A percentile compares a stretch with the other conserved stretches of the same genome.
These are phyloP conservation scores for Hyles lineata DNA, from an alignment of 2,888 invertebrate species.

Conservation along the genomic window DNA sequence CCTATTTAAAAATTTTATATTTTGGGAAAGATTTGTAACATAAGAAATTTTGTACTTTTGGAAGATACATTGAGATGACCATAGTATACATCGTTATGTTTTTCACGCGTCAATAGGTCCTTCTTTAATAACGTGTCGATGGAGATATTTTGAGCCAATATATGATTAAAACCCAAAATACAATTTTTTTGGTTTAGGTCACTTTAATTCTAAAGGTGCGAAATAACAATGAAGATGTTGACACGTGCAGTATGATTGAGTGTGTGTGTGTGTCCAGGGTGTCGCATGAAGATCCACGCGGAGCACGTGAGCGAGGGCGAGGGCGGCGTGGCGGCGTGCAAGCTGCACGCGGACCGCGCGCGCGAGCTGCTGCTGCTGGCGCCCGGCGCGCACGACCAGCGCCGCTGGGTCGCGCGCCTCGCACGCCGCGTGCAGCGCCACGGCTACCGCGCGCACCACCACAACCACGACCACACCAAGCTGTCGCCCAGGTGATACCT, in stretches of 20 bases:
- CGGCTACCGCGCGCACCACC: constrained; percentile 94
- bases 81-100: too few species aligned
- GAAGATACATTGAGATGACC: too few species aligned
- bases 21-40: too few species aligned
- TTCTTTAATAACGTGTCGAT: too few species aligned
- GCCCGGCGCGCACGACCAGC: constrained; percentile 93
- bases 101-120: too few species aligned
- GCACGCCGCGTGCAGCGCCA: constrained; percentile 96
- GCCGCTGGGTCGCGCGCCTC: constrained; percentile 95
- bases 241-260: background rate
- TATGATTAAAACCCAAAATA: too few species aligned
- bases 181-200: too few species aligned
- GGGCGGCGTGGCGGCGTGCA: constrained; percentile 95
- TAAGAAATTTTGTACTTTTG: too few species aligned
- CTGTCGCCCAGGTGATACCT: constrained; percentile 65
- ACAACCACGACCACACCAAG: constrained; percentile 72
- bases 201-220: too few species aligned
- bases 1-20: too few species aligned
- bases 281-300: constrained; percentile 98
- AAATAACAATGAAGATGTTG: background rate
- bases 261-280: constrained; percentile 86
- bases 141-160: too few species aligned
- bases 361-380: constrained; percentile 97
- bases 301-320: constrained; percentile 93
- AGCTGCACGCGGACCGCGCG: constrained; percentile 97